Evolutionary conservation across 2,113 vertebrate genomes (phyloP), one percentile per base, ranked within the genome.

Genomic region (Procavia capensis): DNA sequence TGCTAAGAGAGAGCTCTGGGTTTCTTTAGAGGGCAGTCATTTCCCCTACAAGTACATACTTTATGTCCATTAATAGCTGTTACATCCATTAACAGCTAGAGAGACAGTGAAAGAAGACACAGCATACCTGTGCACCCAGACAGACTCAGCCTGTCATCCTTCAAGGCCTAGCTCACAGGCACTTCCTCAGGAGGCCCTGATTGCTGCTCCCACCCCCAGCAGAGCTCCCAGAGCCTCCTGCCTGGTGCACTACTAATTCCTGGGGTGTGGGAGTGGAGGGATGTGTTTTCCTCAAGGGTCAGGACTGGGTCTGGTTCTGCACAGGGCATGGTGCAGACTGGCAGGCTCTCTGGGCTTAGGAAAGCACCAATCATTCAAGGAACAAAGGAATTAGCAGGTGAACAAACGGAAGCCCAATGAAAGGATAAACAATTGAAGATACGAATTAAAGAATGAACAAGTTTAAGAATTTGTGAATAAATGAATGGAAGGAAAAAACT

Each of bases 401-500:
- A 89, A 90, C 64, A 76, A 50, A 79, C 79, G 63, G 89, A 92
- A 95, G 24, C 5, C 66, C 87, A 34, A 8, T 47, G n/a, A n/a
- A 74, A 50, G 93, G 47, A 43, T 27, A 79, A 93, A 41, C 29
- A 50, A 75, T 9, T 59, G 41, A 76, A 70, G 43, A 16, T 64
- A 79, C 93, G 45, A 85, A 34, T 39, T 82, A 91, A 72, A 76
- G 61, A 88, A 74, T 20, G 6, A 87, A 84, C 24, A 84, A 39
- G 66, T 66, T 39, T 0, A 43, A 84, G 57, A 89, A 83, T 34
- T 10, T 66, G 41, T 54, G 50, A 68, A 31, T 81, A 81, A 75
- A 93, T 75, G 63, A 80, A 80, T 54, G 27, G n/a, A 92, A 66
- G 16, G 90, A 63, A n/a, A 88, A 78, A 84, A 70, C 63, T 82